Percentiles rank a stretch among this genome's conserved stretches.
Evolutionary conservation across 2,888 invertebrate genomes (phyloP).

Genomic region (Gortyna flavago): DNA sequence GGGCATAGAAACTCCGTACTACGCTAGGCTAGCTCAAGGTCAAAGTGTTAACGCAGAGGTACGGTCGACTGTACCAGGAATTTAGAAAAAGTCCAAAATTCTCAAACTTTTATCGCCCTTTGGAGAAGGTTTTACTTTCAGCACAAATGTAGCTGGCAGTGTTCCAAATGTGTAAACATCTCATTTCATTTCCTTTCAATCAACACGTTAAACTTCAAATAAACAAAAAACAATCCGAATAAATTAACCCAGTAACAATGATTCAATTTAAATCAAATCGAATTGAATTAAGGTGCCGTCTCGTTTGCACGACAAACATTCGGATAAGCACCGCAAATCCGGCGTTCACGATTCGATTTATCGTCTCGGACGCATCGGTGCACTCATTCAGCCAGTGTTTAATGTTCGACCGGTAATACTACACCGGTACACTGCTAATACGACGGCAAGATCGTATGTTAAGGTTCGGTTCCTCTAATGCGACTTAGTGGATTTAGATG

Average conservation of each 20-base stretch:
- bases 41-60: not conserved
- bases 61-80: not conserved
- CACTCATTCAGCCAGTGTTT: constrained; percentile 76
- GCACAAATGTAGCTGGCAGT: not conserved
- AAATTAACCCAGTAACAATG: constrained; percentile 77
- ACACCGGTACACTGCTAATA: constrained; percentile 75
- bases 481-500: constrained; percentile 23
- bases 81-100: not conserved
- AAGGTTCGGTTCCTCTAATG: constrained; percentile 62
- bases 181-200: constrained; percentile 24
- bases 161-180: not conserved
- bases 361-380: constrained; percentile 81
- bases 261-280: constrained; percentile 74
- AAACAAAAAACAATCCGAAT: constrained; percentile 73
- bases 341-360: constrained; percentile 83
- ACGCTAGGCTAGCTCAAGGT: not conserved
- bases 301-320: constrained; percentile 75
- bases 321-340: constrained; percentile 75
- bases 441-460: constrained; percentile 68
- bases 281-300: constrained; percentile 81
- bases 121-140: not conserved
- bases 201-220: constrained; percentile 45
- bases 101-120: not conserved
- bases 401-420: constrained; percentile 77
- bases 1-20: no score